Conservation (phyloP, 2,888 invertebrate species). For the Hydroisotoma schaefferi region DNA sequence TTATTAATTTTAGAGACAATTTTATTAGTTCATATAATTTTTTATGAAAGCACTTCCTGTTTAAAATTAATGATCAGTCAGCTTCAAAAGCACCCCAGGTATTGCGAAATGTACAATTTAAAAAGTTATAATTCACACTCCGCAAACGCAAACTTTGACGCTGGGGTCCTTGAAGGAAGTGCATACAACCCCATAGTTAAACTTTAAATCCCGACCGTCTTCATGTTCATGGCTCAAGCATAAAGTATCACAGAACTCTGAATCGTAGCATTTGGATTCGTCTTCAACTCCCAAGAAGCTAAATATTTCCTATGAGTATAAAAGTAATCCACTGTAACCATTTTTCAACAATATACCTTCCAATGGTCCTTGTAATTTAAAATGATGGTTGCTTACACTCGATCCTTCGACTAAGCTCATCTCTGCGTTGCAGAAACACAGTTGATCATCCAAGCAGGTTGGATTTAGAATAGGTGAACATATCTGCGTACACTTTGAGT, state of each 20-base stretch:
- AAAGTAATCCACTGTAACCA: too few relatives aligned
- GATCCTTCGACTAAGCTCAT: too few relatives aligned
- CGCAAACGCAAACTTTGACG: neutral
- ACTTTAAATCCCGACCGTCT: neutral
- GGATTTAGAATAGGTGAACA: conserved; percentile 14
- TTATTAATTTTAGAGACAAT: too few relatives aligned
- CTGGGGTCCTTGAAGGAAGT: neutral
- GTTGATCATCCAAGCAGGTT: conserved; percentile 24
- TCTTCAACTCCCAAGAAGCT: neutral
- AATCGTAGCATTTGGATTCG: neutral
- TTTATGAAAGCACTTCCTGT: too few relatives aligned
- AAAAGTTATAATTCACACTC: neutral
- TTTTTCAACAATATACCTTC: too few relatives aligned
- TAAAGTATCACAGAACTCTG: neutral
- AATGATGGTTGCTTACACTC: too few relatives aligned
- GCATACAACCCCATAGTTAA: neutral
- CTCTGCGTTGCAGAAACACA: conserved; percentile 20
- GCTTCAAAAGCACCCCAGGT: too few relatives aligned
- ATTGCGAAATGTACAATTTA: too few relatives aligned
- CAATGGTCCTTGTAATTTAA: too few relatives aligned
- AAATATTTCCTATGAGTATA: too few relatives aligned
- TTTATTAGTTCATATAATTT: too few relatives aligned
- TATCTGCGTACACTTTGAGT: conserved; percentile 21
- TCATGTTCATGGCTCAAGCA: neutral
- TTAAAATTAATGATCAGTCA: too few relatives aligned